Evolutionary conservation across 2,113 vertebrate genomes (phyloP).

Genomic region (Nerophis ophidion): DNA sequence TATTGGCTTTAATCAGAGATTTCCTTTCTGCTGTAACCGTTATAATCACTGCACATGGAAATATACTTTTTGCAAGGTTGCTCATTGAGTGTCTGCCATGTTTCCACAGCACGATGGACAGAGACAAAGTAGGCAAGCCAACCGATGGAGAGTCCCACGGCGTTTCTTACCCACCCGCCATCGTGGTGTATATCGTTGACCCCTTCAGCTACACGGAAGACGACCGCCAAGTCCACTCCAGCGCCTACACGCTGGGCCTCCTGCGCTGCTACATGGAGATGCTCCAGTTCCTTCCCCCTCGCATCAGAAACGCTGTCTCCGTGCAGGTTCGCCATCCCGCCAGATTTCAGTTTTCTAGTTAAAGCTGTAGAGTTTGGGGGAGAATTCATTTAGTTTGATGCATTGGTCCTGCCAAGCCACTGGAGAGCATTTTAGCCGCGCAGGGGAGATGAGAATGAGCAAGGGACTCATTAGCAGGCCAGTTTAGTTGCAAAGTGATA

Average conservation of each 20-base stretch:
- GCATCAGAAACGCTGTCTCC: slow-evolving; percentile 88
- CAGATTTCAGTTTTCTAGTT: neutral
- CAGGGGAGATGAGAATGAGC: slow-evolving; percentile 19
- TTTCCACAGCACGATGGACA: slow-evolving; percentile 89
- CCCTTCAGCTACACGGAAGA: slow-evolving; percentile 90
- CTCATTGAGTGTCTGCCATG: slow-evolving; percentile 12
- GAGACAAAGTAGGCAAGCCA: slow-evolving; percentile 94
- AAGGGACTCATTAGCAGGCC: slow-evolving; percentile 38
- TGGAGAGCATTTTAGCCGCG: slow-evolving; percentile 11
- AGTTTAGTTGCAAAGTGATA: slow-evolving; percentile 1
- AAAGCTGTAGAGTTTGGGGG: neutral
- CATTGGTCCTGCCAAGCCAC: neutral
- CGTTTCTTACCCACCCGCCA: slow-evolving; percentile 88
- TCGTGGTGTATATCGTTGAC: slow-evolving; percentile 94
- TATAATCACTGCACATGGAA: neutral
- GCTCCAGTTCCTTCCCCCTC: slow-evolving; percentile 86
- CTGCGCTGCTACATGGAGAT: slow-evolving; percentile 96
- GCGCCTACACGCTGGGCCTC: slow-evolving; percentile 86
- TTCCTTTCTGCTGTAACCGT: neutral
- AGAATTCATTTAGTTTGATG: neutral
- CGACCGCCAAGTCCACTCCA: slow-evolving; percentile 79
- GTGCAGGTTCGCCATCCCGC: slow-evolving; percentile 79
- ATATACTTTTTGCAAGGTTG: neutral
- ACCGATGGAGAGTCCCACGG: slow-evolving; percentile 96
- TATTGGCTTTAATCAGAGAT: neutral